Conservation (phyloP, 1,140 invertebrate species). For the Macrosteles quadrilineatus region DNA sequence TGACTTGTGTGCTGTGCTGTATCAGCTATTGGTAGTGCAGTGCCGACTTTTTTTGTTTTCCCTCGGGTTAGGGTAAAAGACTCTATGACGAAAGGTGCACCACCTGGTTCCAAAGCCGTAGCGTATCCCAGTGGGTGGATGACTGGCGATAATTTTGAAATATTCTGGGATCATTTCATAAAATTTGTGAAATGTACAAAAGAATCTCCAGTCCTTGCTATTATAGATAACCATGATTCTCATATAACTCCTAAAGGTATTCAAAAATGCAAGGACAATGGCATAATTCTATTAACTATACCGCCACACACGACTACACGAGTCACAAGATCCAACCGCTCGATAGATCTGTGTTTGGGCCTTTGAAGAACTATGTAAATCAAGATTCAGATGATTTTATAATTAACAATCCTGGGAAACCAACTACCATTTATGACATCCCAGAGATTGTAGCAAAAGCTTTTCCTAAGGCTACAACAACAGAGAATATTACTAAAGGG, state of each 20-base stretch:
- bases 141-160: constrained; percentile 41
- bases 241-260: constrained; percentile 35
- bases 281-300: constrained; percentile 42
- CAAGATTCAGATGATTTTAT: constrained; percentile 51
- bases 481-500: constrained; percentile 52
- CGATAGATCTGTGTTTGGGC: constrained; percentile 48
- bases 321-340: constrained; percentile 49
- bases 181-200: constrained; percentile 42
- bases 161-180: constrained; percentile 47
- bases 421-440: constrained; percentile 55
- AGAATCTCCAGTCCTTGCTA: constrained; percentile 47
- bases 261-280: constrained; percentile 39
- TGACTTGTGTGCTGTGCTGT: constrained; percentile 49
- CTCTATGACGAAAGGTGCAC: constrained; percentile 52
- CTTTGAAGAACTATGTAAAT: constrained; percentile 50
- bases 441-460: constrained; percentile 48
- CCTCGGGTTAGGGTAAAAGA: constrained; percentile 48
- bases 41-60: constrained; percentile 51
- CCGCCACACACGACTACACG: constrained; percentile 43
- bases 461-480: constrained; percentile 48
- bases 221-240: constrained; percentile 46
- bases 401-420: constrained; percentile 51
- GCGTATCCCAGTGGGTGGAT: constrained; percentile 47
- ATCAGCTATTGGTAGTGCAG: constrained; percentile 47
- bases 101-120: constrained; percentile 44